Percentiles rank a stretch among this genome's conserved stretches.
Evolutionary conservation across 2,113 vertebrate species (phyloP).

Genomic region (Entomyzon cyanotis): DNA sequence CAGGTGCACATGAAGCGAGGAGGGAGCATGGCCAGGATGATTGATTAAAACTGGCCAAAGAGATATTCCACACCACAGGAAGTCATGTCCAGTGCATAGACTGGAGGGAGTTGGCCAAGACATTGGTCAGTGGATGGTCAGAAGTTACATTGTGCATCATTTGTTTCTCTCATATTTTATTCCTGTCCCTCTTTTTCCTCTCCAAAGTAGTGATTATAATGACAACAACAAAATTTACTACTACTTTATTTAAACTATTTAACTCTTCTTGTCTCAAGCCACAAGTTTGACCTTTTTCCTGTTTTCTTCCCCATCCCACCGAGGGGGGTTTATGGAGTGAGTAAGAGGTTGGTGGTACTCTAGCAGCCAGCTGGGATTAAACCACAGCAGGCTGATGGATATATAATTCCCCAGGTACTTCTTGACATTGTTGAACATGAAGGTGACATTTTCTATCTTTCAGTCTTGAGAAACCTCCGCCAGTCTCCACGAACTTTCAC

Average conservation of each 20-base stretch:
- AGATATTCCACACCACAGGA: neutral
- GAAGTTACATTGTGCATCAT: neutral
- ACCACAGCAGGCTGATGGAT: neutral
- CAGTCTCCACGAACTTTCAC: neutral
- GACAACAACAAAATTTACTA: neutral
- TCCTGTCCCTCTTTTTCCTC: neutral
- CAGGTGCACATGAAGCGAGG: neutral
- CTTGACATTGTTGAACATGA: neutral
- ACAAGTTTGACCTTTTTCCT: neutral
- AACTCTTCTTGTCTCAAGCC: neutral
- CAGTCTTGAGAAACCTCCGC: fast-evolving
- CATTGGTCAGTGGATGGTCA: neutral
- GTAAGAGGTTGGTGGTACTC: neutral
- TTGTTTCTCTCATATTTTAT: neutral
- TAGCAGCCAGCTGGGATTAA: neutral
- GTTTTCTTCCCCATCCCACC: neutral
- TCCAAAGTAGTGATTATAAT: neutral
- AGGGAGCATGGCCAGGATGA: neutral
- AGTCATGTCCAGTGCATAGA: fast-evolving
- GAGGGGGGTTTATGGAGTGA: neutral
- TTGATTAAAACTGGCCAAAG: neutral
- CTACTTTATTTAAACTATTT: neutral
- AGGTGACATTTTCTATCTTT: neutral
- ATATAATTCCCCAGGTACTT: neutral
- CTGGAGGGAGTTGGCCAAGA: too few species aligned